Evolutionary conservation across 2,888 invertebrate genomes (phyloP).

Genomic region (Ophion ventricosus): DNA sequence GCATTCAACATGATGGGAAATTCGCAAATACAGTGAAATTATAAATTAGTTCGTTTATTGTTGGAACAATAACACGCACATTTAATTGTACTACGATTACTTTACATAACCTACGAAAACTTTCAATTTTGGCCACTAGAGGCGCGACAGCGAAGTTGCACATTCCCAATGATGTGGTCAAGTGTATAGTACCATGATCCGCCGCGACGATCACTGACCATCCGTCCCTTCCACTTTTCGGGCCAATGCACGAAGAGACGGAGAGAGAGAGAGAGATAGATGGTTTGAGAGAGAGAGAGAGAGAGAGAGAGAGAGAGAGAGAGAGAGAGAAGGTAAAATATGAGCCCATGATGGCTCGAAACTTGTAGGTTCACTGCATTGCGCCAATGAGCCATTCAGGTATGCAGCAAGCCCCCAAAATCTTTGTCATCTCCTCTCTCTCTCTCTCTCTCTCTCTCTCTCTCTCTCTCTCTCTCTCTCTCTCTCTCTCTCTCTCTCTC

Average conservation of each 20-base stretch:
- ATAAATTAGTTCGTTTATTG: too few relatives aligned
- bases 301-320: slow-evolving; percentile 6
- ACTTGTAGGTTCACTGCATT: slow-evolving; percentile 58
- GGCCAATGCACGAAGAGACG: not conserved
- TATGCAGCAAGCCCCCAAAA: slow-evolving; percentile 41
- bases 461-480: not conserved
- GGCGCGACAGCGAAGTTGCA: too few relatives aligned
- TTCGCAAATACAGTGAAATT: too few relatives aligned
- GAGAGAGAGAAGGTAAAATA: slow-evolving; percentile 1
- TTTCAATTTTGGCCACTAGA: too few relatives aligned
- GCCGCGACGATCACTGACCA: not conserved
- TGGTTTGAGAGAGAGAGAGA: not conserved
- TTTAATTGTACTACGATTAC: too few relatives aligned
- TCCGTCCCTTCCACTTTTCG: not conserved
- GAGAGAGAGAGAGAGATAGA: too few relatives aligned
- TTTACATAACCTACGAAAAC: too few relatives aligned
- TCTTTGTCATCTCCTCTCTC: not conserved
- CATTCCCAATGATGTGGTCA: too few relatives aligned
- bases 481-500: not conserved
- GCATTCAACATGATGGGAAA: too few relatives aligned
- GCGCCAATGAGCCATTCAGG: slow-evolving; percentile 57
- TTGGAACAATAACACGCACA: too few relatives aligned
- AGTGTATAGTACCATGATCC: too few relatives aligned
- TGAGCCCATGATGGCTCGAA: slow-evolving; percentile 24
- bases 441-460: slow-evolving; percentile 6